phyloP scores from a whole-genome alignment of 2,113 vertebrate genomes.

The Myanophis thanlyinensis region DNA sequence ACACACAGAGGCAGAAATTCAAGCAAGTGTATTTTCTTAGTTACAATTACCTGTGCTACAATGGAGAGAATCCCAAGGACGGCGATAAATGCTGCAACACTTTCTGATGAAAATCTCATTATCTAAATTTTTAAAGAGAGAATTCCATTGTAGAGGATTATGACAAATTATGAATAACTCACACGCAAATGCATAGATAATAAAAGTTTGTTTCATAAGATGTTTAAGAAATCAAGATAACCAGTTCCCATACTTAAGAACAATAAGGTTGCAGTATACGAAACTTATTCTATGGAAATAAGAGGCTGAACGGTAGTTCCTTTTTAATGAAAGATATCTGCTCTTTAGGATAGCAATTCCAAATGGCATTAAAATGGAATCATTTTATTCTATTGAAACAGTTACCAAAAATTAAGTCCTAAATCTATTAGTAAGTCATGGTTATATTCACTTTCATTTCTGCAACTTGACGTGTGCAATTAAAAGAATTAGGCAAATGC shows the following conservation, averaged over 20 bases:
- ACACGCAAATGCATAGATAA: neutral
- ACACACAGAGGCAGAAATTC: fast-evolving
- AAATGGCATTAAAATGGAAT: neutral
- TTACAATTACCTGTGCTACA: slow-evolving; percentile 79
- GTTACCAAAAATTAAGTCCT: neutral
- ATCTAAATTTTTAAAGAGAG: slow-evolving; percentile 69
- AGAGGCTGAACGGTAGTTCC: neutral
- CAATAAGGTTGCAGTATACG: neutral
- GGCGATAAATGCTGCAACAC: slow-evolving; percentile 85
- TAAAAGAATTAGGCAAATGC: neutral
- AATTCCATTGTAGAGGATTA: neutral
- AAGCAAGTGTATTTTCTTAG: neutral
- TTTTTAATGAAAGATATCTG: neutral
- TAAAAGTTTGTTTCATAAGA: neutral
- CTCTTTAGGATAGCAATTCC: neutral
- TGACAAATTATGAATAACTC: neutral
- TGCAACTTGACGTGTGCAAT: neutral
- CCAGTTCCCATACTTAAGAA: neutral
- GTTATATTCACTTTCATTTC: neutral
- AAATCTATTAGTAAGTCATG: neutral
- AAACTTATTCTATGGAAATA: neutral
- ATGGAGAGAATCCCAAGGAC: slow-evolving; percentile 87
- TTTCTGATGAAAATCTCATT: slow-evolving; percentile 87
- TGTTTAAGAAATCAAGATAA: neutral
- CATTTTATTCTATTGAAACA: neutral